phyloP scores from a whole-genome alignment of 2,113 vertebrate species.

The Rhabdornis inornatus region DNA sequence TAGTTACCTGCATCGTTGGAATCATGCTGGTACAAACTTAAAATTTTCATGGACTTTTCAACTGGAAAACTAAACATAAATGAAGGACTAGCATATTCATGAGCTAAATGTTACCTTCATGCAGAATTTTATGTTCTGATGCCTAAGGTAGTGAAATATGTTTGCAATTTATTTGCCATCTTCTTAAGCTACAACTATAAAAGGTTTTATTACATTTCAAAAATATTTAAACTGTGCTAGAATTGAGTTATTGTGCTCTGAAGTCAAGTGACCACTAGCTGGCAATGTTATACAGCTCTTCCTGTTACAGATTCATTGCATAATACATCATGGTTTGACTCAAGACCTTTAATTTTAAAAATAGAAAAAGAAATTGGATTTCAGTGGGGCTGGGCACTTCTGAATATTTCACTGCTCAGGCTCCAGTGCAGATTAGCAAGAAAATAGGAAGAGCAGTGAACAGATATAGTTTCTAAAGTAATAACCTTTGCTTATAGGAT shows the following conservation, averaged over 20 bases:
- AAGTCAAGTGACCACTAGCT: slow-evolving; percentile 62
- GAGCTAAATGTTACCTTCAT: neutral
- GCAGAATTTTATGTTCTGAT: neutral
- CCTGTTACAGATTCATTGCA: slow-evolving; percentile 8
- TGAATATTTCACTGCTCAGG: slow-evolving; percentile 8
- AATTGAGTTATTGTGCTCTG: slow-evolving; percentile 38
- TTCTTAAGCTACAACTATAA: neutral
- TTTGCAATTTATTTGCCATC: neutral
- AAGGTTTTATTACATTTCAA: neutral
- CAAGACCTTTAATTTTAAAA: slow-evolving; percentile 61
- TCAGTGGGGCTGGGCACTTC: slow-evolving; percentile 8
- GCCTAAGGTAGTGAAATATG: neutral
- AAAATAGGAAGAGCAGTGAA: neutral
- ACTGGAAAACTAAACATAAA: neutral
- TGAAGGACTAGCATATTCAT: neutral
- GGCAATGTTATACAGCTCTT: slow-evolving; percentile 66
- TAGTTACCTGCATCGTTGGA: neutral
- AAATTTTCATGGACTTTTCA: neutral
- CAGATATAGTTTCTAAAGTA: slow-evolving; percentile 6
- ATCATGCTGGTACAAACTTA: neutral
- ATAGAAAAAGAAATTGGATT: slow-evolving; percentile 61
- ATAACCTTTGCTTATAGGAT: slow-evolving; percentile 7
- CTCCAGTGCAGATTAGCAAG: neutral
- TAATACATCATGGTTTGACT: slow-evolving; percentile 44
- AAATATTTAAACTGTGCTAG: slow-evolving; percentile 20